Percentiles rank a stretch among this genome's conserved stretches.
phyloP scores from a whole-genome alignment of 2,797 vertebrate species.

The Coendou prehensilis region DNA sequence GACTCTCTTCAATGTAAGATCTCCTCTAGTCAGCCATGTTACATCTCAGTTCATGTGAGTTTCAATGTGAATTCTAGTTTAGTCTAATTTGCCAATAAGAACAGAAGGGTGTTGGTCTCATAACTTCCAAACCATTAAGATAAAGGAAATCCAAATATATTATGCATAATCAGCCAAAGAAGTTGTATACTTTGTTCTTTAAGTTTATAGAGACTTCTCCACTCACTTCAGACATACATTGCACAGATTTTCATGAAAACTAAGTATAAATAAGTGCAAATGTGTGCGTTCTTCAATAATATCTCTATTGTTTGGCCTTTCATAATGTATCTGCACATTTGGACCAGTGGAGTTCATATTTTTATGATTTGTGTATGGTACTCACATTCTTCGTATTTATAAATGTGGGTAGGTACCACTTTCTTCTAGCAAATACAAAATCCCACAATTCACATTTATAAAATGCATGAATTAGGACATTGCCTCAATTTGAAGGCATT shows the following conservation, averaged over 20 bases:
- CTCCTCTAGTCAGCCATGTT: neutral
- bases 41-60: neutral
- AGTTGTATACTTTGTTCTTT: neutral
- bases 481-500: neutral
- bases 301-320: neutral
- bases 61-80: constrained; percentile 33
- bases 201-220: constrained; percentile 2
- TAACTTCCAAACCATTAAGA: neutral
- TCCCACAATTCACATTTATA: neutral
- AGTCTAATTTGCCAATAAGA: neutral
- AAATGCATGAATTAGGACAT: constrained; percentile 21
- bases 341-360: neutral
- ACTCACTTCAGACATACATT: neutral
- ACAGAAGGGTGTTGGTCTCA: neutral
- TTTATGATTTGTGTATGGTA: constrained; percentile 21
- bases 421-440: constrained; percentile 38
- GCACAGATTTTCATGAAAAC: neutral
- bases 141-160: constrained; percentile 43
- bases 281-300: neutral
- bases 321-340: neutral
- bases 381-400: neutral
- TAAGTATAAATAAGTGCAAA: constrained; percentile 2
- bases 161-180: neutral
- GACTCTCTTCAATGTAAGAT: neutral
- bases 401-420: neutral